Evolutionary conservation across 2,113 vertebrate genomes (phyloP).

Genomic region (Periophthalmus modestus): DNA sequence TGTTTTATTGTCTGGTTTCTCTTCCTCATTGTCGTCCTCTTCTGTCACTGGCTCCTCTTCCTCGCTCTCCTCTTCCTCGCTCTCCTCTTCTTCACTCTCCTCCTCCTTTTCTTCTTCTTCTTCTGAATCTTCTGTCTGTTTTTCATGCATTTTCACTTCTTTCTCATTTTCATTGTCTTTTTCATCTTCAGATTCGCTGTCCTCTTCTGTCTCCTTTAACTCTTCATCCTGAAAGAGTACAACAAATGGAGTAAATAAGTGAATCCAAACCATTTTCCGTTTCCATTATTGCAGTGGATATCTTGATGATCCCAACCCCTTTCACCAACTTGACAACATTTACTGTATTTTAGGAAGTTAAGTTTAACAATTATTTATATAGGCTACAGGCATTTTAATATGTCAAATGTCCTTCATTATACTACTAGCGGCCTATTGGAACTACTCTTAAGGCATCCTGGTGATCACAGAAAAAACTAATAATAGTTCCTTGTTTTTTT

Average conservation of each 20-base stretch:
- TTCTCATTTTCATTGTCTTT: conserved; percentile 79
- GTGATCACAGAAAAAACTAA: background rate
- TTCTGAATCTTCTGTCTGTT: conserved; percentile 56
- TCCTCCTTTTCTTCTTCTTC: conserved; percentile 49
- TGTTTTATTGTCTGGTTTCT: conserved; percentile 70
- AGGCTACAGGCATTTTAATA: background rate
- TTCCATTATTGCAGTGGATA: too few relatives aligned
- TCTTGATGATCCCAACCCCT: too few relatives aligned
- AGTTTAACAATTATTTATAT: too few relatives aligned
- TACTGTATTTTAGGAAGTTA: too few relatives aligned
- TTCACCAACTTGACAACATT: too few relatives aligned
- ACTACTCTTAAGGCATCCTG: background rate
- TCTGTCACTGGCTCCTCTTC: conserved; percentile 71
- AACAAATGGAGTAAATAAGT: background rate
- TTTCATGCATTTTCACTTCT: conserved; percentile 46
- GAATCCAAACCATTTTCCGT: too few relatives aligned
- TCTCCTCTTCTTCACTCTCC: conserved; percentile 35
- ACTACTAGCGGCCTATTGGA: background rate
- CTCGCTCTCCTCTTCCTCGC: conserved; percentile 56
- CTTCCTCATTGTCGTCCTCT: conserved; percentile 76
- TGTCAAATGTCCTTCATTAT: background rate
- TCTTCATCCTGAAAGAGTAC: conserved; percentile 66
- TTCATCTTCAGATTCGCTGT: conserved; percentile 83
- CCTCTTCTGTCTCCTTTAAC: conserved; percentile 81
- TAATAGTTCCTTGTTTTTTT: background rate